Base-by-base conservation (phyloP, 1,140 invertebrate genomes). In the Drosophila athabasca region DNA sequence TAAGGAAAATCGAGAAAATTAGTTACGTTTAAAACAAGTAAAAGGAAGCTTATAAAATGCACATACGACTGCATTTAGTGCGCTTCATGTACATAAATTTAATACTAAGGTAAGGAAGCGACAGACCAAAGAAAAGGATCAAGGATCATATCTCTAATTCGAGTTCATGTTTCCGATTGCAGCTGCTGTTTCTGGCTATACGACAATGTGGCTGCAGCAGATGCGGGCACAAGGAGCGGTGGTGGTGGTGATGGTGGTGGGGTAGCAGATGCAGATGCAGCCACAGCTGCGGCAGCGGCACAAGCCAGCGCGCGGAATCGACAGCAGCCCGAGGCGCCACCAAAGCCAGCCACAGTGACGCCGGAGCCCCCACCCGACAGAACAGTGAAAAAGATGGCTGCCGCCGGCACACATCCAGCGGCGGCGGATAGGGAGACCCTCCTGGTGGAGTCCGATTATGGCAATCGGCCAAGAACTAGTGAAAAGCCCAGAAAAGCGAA, bases 101-200 rank as follows among this genome's bases (percentile, higher is more conserved):
- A 31, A 49, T 88, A 44, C 59, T 87, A 29, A 87, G 82, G 82
- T 87, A 52, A 72, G 69, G 6, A 29, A 24, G 2, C 2, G 9
- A 5, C 41, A 29, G 26, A 29, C 29, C 8, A 6, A 29, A 29
- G 39, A 17, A 35, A 6, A 9, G 17, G 35, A 19, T 31, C 48
- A 11, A 57, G 17, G 15, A 46, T 41, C 59, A 11, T 64, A 50
- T 11, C 35, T 13, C 35, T 39, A 39, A 39, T 39, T 39, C 11
- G 11, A 13, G 11, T 39, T 39, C 35, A 11, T 39, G 35, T 39
- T 52, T 41, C 54, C 17, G 53, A 29, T 72, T 66, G 58, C 79
- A 87, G 82, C 79, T 87, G 82, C 75, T 87, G 83, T 59, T 82
- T 87, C 52, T 87, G 82, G 83, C 62, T 87, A n/a, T 87, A 87